phyloP scores from a whole-genome alignment of 2,797 vertebrate genomes.

The Falco peregrinus region DNA sequence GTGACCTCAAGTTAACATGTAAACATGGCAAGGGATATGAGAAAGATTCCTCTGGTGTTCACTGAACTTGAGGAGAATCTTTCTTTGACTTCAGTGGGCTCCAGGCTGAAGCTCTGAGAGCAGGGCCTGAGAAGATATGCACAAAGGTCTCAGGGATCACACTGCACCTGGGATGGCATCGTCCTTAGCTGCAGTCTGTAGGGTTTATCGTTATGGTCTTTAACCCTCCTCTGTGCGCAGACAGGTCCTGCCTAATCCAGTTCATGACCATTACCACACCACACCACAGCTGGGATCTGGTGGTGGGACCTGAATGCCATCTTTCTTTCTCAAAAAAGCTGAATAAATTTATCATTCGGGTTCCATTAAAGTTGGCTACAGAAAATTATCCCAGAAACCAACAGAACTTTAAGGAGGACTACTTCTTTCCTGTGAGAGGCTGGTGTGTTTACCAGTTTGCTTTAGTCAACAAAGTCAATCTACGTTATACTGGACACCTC shows the following conservation, averaged over 20 bases:
- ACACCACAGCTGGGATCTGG: neutral
- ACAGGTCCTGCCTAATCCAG: neutral
- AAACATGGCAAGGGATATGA: conserved; percentile 51
- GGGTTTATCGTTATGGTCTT: neutral
- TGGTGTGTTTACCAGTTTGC: neutral
- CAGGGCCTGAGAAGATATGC: neutral
- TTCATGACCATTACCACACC: neutral
- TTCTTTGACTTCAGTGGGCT: neutral
- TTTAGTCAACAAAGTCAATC: neutral
- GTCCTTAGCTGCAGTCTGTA: neutral
- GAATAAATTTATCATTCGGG: neutral
- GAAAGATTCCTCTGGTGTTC: neutral
- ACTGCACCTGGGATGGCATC: neutral
- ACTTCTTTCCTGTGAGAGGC: neutral
- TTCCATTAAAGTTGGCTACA: neutral
- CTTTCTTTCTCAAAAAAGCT: neutral
- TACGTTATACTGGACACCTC: neutral
- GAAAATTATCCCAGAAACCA: neutral
- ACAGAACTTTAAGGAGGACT: neutral
- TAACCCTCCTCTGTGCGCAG: neutral
- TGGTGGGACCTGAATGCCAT: neutral
- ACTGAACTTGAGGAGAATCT: neutral
- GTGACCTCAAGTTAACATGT: conserved; percentile 6
- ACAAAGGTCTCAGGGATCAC: neutral
- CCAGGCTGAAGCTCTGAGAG: neutral